A percentile compares a stretch with the other conserved stretches of the same genome.
Conservation (phyloP, 2,888 invertebrate genomes). For the Trissolcus japonicus region DNA sequence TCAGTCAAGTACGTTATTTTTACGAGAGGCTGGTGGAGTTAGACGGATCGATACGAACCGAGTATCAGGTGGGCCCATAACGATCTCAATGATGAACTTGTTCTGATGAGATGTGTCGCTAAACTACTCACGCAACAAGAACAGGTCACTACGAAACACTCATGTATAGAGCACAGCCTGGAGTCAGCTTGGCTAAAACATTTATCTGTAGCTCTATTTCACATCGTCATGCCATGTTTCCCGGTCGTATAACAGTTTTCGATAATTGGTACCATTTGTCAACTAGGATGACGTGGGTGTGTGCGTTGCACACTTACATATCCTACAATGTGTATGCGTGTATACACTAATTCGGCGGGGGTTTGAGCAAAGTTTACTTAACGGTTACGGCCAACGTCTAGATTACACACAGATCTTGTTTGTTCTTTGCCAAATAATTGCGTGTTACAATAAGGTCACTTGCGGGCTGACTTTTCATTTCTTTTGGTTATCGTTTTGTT, state of each 20-base stretch:
- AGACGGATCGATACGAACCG: conserved; percentile 4
- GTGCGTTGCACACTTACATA: conserved; percentile 5
- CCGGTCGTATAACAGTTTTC: conserved; percentile 39
- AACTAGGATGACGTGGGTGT: conserved; percentile 26
- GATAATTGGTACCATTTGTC: conserved; percentile 48
- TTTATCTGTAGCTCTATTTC: conserved; percentile 51
- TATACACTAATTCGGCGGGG: conserved; percentile 24
- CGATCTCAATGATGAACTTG: conserved; percentile 39
- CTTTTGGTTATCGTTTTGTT: conserved; percentile 13
- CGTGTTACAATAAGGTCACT: conserved; percentile 46
- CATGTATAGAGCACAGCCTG: conserved; percentile 38
- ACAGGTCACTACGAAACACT: conserved; percentile 49
- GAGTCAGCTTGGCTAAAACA: conserved; percentile 50
- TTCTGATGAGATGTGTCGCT: conserved; percentile 45
- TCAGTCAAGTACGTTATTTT: neutral
- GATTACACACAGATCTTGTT: conserved; percentile 43
- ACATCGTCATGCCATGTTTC: conserved; percentile 49
- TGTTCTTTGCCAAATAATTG: conserved; percentile 49
- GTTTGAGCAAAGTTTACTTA: conserved; percentile 29
- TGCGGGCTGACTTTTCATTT: neutral
- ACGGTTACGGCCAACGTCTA: conserved; percentile 33
- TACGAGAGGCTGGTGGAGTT: neutral
- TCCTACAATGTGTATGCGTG: conserved; percentile 24
- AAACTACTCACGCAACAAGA: conserved; percentile 51
- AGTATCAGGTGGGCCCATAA: conserved; percentile 10